Base-by-base conservation (phyloP, 2,888 invertebrate genomes). In the Druceiella hillmani region DNA sequence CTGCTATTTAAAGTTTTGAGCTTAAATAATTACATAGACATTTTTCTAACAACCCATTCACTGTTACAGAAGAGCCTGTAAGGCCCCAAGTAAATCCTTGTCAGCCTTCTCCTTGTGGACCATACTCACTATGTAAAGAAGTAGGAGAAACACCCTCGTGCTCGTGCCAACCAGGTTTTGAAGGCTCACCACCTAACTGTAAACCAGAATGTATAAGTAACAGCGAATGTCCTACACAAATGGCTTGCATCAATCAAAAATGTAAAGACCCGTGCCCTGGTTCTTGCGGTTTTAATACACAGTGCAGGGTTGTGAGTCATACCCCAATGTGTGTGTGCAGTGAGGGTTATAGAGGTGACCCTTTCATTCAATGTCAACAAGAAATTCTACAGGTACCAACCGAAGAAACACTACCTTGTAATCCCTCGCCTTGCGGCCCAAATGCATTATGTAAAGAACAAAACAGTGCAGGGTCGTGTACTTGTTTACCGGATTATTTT, bases 271-370 rank as follows among this genome's bases (percentile, higher is more conserved):
- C 84, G 4, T 86, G 84, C 51, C 75, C 76, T 13, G 75, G 78
- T 38, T 74, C 76, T 30, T 85, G 85, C 51, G 84, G 83, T 29
- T 66, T 74, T 28, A 81, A 81, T 54, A 79, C 85, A 2, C 76
- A 81, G 48, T 87, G 87, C 56, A 74, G 76, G 50, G 79, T 84
- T n/a, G 74, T 83, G 29, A 83, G 81, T 55, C 86, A 87, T 53
- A 78, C 79, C 4, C 76, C 86, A 14, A 73, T 81, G 47, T 80
- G 78, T 58, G 68, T 76, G 41, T 79, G 85, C 64, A 57, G 70
- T 2, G 64, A 67, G 46, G 77, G 76, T 20, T 80, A 75, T 55
- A 75, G 74, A 32, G 85, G 85, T 33, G 79, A 86, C 66, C 83
- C 86, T 20, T 71, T 79, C 28, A 53, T 63, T 44, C 64, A 66